Percentiles rank a stretch among this genome's conserved stretches.
Evolutionary conservation across 2,797 vertebrate genomes (phyloP).

Genomic region (Siniperca undulata): DNA sequence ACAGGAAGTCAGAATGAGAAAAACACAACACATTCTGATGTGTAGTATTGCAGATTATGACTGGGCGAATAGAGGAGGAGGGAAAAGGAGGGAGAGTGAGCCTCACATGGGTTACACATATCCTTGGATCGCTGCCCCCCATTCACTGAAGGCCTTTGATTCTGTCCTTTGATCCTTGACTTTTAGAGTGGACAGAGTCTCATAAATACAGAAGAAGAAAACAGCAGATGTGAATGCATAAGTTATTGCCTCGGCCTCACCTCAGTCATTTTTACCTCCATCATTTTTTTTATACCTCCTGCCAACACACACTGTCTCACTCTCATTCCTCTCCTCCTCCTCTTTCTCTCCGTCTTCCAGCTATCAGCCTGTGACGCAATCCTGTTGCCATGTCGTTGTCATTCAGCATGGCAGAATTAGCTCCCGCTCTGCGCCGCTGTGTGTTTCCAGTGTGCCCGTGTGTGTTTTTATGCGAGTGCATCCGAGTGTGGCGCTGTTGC

Average conservation of each 20-base stretch:
- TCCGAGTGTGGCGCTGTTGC: slow-evolving; percentile 38
- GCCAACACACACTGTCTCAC: slow-evolving; percentile 39
- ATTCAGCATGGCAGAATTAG: slow-evolving; percentile 77
- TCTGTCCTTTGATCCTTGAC: slow-evolving; percentile 76
- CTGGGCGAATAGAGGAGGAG: slow-evolving; percentile 1
- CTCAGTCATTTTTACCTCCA: slow-evolving; percentile 66
- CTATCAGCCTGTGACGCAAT: slow-evolving; percentile 77
- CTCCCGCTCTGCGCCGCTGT: slow-evolving; percentile 45
- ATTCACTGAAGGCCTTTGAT: slow-evolving; percentile 69
- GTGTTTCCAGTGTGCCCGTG: background rate
- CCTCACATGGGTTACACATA: slow-evolving; percentile 29
- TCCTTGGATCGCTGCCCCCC: slow-evolving; percentile 55
- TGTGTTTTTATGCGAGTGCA: slow-evolving; percentile 13
- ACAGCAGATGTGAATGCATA: slow-evolving; percentile 78
- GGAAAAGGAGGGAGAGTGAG: background rate
- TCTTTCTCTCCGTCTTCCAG: slow-evolving; percentile 55
- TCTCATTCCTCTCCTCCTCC: slow-evolving; percentile 35
- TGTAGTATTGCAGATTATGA: slow-evolving; percentile 10
- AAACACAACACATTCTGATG: slow-evolving; percentile 4
- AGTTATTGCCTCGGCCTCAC: slow-evolving; percentile 64
- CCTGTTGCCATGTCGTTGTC: slow-evolving; percentile 82
- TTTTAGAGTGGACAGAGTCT: slow-evolving; percentile 72
- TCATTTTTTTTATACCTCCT: slow-evolving; percentile 58
- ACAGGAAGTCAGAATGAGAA: slow-evolving; percentile 3
- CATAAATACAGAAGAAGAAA: slow-evolving; percentile 75